Conservation (phyloP, 2,113 vertebrate species). For the Typhlomys cinereus region DNA sequence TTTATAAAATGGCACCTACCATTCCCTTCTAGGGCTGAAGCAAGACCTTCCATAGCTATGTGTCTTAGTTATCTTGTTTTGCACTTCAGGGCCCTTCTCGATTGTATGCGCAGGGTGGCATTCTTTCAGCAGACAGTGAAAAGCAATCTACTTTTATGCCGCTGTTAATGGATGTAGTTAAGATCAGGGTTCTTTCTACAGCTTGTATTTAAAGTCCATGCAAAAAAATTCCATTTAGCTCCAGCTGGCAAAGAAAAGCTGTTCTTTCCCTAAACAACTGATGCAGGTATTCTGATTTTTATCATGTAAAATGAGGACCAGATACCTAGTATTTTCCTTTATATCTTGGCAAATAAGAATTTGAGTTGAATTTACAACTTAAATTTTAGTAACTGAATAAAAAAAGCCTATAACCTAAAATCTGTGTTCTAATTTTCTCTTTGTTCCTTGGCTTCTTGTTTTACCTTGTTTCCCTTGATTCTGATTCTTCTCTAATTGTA, state of each 20-base stretch:
- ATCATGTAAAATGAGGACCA: conserved; percentile 1
- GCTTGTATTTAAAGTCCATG: not conserved
- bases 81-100: not conserved
- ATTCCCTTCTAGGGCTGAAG: not conserved
- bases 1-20: not conserved
- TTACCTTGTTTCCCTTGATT: conserved; percentile 31
- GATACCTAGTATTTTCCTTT: conserved; percentile 26
- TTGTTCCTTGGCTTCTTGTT: conserved; percentile 27
- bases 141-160: not conserved
- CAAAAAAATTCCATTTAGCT: not conserved
- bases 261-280: not conserved
- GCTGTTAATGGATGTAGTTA: not conserved
- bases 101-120: not conserved
- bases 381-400: conserved; percentile 36
- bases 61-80: not conserved
- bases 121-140: not conserved
- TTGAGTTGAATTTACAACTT: conserved; percentile 36
- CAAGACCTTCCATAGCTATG: not conserved
- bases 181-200: not conserved
- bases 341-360: conserved; percentile 28
- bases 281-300: not conserved
- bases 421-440: conserved; percentile 8
- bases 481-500: conserved; percentile 46
- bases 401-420: not conserved
- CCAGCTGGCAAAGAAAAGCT: conserved; percentile 1